Conservation (phyloP, 92 coral and sea anemone species). For the Bergia puertoricense region DNA sequence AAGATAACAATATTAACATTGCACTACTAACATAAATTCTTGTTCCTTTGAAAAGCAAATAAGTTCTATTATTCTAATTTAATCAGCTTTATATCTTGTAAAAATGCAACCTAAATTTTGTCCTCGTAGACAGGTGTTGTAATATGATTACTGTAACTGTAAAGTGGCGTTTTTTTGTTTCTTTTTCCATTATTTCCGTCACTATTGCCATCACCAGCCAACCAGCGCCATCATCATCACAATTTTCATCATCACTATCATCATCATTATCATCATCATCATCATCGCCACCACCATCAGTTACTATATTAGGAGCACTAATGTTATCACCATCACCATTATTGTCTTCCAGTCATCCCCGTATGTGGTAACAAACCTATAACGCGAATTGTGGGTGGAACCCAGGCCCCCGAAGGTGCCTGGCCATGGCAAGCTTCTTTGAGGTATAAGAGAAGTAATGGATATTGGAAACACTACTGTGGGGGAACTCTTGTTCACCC, state of each 20-base stretch:
- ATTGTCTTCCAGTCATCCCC: slow-evolving; percentile 37
- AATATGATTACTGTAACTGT: too few species aligned
- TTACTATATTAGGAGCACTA: neutral
- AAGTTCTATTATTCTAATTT: too few species aligned
- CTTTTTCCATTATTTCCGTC: too few species aligned
- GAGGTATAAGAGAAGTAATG: slow-evolving; percentile 32
- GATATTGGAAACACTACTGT: slow-evolving; percentile 80
- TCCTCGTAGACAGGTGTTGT: too few species aligned
- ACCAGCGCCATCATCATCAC: too few species aligned
- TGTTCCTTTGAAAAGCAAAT: too few species aligned
- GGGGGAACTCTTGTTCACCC: slow-evolving; percentile 83
- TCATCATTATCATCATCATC: neutral
- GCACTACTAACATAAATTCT: too few species aligned
- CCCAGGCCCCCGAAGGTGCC: slow-evolving; percentile 57
- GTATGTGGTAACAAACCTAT: slow-evolving; percentile 65
- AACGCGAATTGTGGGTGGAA: slow-evolving; percentile 92
- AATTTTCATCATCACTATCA: neutral
- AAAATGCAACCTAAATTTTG: too few species aligned
- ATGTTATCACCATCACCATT: neutral
- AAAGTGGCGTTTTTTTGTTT: too few species aligned
- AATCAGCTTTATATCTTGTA: too few species aligned
- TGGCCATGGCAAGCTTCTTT: slow-evolving; percentile 99
- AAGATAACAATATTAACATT: too few species aligned
- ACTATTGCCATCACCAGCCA: too few species aligned
- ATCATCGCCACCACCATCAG: neutral